These are phyloP conservation scores for Atta texana DNA, from an alignment of 1,140 invertebrate species.

Conservation along the genomic window DNA sequence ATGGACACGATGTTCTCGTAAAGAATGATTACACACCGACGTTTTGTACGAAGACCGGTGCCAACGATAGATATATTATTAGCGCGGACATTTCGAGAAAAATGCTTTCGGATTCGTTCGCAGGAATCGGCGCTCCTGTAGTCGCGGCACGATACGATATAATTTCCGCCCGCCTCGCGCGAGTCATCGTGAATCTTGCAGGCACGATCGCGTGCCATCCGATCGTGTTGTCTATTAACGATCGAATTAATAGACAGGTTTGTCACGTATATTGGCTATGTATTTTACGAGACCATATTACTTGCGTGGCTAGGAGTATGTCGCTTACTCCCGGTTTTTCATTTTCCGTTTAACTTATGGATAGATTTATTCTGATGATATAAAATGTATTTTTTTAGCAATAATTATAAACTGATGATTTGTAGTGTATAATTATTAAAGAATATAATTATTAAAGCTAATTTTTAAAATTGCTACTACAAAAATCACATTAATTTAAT, in stretches of 20 bases:
- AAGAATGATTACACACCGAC: conserved; percentile 69
- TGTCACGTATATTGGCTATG: conserved; percentile 3
- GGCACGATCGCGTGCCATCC: conserved; percentile 10
- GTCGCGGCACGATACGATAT: conserved; percentile 28
- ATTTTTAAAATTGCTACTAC: too few relatives aligned
- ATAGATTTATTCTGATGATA: too few relatives aligned
- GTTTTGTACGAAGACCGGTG: neutral
- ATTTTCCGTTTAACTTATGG: too few relatives aligned
- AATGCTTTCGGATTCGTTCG: conserved; percentile 20
- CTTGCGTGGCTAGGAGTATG: neutral
- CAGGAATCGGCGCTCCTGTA: neutral
- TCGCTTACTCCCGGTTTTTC: neutral
- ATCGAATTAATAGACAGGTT: conserved; percentile 36
- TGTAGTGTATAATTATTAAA: too few relatives aligned
- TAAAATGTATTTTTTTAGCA: too few relatives aligned
- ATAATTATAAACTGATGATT: too few relatives aligned
- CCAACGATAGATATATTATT: conserved; percentile 46
- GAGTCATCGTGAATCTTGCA: conserved; percentile 19
- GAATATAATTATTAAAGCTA: too few relatives aligned
- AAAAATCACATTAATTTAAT: too few relatives aligned
- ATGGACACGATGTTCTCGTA: conserved; percentile 60
- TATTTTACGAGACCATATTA: conserved; percentile 1
- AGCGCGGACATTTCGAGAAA: conserved; percentile 22
- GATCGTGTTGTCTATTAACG: conserved; percentile 24
- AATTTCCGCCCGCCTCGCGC: conserved; percentile 23